Evolutionary conservation across 1,140 invertebrate genomes (phyloP), one percentile per base, ranked within the genome.

Genomic region (Monochamus saltuarius): DNA sequence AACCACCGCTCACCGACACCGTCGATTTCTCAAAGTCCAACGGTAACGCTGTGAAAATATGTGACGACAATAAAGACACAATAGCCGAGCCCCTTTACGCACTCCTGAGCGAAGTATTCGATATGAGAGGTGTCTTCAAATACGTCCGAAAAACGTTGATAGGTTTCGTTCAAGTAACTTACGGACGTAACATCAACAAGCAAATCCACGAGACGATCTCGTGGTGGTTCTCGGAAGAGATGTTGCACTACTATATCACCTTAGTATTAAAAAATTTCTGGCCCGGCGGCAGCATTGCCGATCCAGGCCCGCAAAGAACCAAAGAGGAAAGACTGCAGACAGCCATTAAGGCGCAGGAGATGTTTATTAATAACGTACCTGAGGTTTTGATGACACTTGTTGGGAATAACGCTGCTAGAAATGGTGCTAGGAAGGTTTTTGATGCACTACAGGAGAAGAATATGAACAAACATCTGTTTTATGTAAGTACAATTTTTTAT

Each of bases 391-490:
- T 85, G 53, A 92, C 88, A 73, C 78, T 96, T 42, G 88, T 95
- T 42, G 94, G 94, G 17, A 86, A 90, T 53, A 90, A 91, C 74
- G 91, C 90, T 67, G 89, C 90, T 29, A 86, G 87, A 61, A 84
- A 87, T 62, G 93, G 93, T 34, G 86, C 90, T 1, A 87, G 86
- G 42, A 95, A 94, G 79, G 85, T 95, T 45, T 95, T 95, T 79
- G 89, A 93, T 72, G 87, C 89, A 35, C 75, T 96, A 51, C 93
- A 96, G 76, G 88, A 94, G 78, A 85, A 86, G 59, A 85, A 85
- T 69, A 85, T 94, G 59, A 96, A 97, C 74, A 95, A 95, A 77
- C 92, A 95, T 68, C 78, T 97, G 34, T 89, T 94, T 79, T 95
- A 95, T 81, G 93, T 94, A 78, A 89, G 90, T 86, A 62, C 62